Conservation (phyloP, 2,113 vertebrate genomes). For the Synchiropus splendidus region DNA sequence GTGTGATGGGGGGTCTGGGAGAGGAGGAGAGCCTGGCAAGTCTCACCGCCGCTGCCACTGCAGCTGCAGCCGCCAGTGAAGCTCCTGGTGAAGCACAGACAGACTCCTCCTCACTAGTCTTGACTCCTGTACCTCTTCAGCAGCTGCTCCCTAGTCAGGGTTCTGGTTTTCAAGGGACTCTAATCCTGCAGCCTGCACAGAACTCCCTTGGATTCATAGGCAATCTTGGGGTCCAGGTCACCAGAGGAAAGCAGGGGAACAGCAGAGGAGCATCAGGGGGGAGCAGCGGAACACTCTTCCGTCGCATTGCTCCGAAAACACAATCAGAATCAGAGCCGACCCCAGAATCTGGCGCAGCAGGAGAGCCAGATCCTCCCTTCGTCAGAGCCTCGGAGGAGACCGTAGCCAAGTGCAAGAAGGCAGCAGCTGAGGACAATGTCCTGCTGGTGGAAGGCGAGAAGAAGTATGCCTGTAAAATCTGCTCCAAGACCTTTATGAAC, state of each 20-base stretch:
- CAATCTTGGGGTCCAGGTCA: conserved; percentile 69
- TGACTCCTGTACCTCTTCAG: conserved; percentile 46
- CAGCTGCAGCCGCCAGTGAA: conserved; percentile 74
- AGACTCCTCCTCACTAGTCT: conserved; percentile 34
- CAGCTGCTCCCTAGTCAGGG: conserved; percentile 59
- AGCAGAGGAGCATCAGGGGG: conserved; percentile 55
- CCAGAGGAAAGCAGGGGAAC: conserved; percentile 44
- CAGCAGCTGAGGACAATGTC: conserved; percentile 88
- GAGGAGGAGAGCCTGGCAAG: conserved; percentile 42
- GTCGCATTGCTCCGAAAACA: conserved; percentile 88
- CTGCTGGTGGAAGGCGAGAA: conserved; percentile 90
- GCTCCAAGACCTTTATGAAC: conserved; percentile 94
- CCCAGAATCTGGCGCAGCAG: conserved; percentile 38
- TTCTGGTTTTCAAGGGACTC: conserved; percentile 76
- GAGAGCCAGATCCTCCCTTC: conserved; percentile 61
- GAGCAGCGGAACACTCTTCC: conserved; percentile 66
- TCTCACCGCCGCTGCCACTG: conserved; percentile 46
- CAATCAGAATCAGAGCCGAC: conserved; percentile 37
- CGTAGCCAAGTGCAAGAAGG: conserved; percentile 93
- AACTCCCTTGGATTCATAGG: conserved; percentile 49
- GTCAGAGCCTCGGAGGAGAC: conserved; percentile 89
- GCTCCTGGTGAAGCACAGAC: conserved; percentile 36
- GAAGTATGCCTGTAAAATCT: conserved; percentile 96
- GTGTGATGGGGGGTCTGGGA: conserved; percentile 33
- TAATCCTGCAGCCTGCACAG: conserved; percentile 79